A percentile compares a stretch with the other conserved stretches of the same genome.
Conservation (phyloP, 2,888 invertebrate genomes). For the Archips crataeganus region DNA sequence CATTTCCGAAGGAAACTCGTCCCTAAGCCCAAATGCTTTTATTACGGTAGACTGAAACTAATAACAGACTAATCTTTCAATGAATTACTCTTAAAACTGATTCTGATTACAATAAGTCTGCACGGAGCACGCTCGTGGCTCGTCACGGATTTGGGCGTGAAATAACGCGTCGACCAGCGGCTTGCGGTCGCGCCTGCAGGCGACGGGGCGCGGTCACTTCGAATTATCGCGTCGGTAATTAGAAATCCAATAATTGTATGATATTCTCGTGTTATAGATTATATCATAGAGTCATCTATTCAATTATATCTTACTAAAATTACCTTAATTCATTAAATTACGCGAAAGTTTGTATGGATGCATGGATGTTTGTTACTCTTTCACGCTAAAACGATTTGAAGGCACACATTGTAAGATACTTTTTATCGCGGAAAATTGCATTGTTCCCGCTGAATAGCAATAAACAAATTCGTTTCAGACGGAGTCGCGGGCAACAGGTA, state of each 20-base stretch:
- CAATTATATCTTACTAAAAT: no score
- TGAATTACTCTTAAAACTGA: background rate
- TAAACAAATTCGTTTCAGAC: no score
- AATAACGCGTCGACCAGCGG: conserved; percentile 70
- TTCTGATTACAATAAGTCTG: background rate
- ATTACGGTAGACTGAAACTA: background rate
- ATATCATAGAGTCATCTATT: no score
- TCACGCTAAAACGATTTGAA: no score
- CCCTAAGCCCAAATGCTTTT: background rate
- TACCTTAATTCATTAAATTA: no score
- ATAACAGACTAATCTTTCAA: background rate
- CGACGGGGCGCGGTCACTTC: conserved; percentile 72
- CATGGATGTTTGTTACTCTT: no score
- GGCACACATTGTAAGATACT: no score
- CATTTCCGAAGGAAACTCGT: background rate
- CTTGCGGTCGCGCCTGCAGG: conserved; percentile 64
- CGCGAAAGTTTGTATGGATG: no score
- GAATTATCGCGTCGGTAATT: conserved; percentile 59
- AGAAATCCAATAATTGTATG: conserved; percentile 55
- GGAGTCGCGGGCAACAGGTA: no score
- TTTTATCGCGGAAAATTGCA: no score
- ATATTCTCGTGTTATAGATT: conserved; percentile 45
- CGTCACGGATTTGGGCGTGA: conserved; percentile 73
- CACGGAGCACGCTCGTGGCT: conserved; percentile 36
- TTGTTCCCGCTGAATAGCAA: no score